Evolutionary conservation across 2,797 vertebrate species (phyloP), one percentile per base, ranked within the genome.

Genomic region (Melanotaenia nigrans): DNA sequence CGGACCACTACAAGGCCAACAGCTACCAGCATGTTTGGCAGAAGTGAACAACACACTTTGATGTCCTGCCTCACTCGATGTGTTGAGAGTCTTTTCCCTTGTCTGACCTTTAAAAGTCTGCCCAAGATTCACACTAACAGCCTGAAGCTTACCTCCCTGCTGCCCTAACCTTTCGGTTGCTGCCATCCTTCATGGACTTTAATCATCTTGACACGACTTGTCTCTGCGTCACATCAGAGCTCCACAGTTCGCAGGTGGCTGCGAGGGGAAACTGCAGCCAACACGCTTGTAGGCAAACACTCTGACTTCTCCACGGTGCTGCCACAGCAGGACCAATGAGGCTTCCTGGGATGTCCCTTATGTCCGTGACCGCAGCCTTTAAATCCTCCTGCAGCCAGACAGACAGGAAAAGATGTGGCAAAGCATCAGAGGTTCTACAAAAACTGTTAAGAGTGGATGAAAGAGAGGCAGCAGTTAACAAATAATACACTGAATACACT

Each of bases 261-360:
- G 3, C 87, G 92, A 0, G 92, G 89, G 0, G 86, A 79, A 0
- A 84, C 70, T 0, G 90, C 79, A 0, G 84, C 73, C 0, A 85
- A 40, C 22, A 87, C 79, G 22, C 89, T 85, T 40, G 65, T 86
- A 36, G 92, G 90, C 10, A 89, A 78, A 79, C 97, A 98, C 72
- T 97, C 96, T 0, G 96, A 96, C 65, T 82, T 92, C 91, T 97
- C 94, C 0, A 67, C 65, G 0, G 95, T 91, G 75, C 91, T 95
- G 64, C 96, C 97, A 68, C 97, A 99, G 85, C 97, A 99, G 0
- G 96, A 99, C 97, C 97, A 99, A 89, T 97, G 97, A 0, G 92
- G 92, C 81, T 94, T 95, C 20, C 97, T 96, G 0, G 97, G 97
- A 79, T 98, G 97, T 55, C 96, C 96, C 84, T 93, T 96, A 84